Evolutionary conservation across 2,797 vertebrate genomes (phyloP), one percentile per base, ranked within the genome.

Genomic region (Apogon talboti): DNA sequence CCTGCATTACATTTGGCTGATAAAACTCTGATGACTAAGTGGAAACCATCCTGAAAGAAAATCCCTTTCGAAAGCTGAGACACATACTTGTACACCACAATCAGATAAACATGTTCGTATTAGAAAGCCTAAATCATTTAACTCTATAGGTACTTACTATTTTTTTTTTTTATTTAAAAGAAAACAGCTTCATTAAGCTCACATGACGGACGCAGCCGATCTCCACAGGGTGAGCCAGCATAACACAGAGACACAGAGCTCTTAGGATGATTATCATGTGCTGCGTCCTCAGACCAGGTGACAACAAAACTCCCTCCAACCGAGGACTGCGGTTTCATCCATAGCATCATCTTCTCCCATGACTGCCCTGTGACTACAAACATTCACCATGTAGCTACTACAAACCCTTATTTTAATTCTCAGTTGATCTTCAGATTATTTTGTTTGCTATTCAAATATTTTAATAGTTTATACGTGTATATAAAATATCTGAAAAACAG

Each of bases 81-180:
- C 43, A 40, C 30, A 28, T 6, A 9, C 30, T 33, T 33, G 30
- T 6, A 7, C 10, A 46, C 13, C 28, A 52, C 49, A 57, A 59
- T 68, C 15, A 53, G 43, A 48, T 56, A 6, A 44, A 63, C 45
- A 54, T 13, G 7, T 47, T 24, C 41, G 37, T 55, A 45, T 61
- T 63, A 74, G 49, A 71, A 73, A 78, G 60, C 51, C 46, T 80
- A 35, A 67, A 79, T 88, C 64, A 84, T 87, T 75, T 9, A 74
- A 33, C 30, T 33, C 30, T 33, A 1, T 33, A 33, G 30, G 30
- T 33, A 33, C 30, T 8, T 8, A 33, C 3, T 3, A 7, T 33
- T 6, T 33, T 33, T 33, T 33, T 33, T 33, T 33, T 33, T 33
- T n/a, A 7, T 33, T 33, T 33, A 33, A 33, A 33, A 6, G 30